These are phyloP conservation scores for Lepas anatifera DNA, from an alignment of 2,888 invertebrate species.

Conservation along the genomic window DNA sequence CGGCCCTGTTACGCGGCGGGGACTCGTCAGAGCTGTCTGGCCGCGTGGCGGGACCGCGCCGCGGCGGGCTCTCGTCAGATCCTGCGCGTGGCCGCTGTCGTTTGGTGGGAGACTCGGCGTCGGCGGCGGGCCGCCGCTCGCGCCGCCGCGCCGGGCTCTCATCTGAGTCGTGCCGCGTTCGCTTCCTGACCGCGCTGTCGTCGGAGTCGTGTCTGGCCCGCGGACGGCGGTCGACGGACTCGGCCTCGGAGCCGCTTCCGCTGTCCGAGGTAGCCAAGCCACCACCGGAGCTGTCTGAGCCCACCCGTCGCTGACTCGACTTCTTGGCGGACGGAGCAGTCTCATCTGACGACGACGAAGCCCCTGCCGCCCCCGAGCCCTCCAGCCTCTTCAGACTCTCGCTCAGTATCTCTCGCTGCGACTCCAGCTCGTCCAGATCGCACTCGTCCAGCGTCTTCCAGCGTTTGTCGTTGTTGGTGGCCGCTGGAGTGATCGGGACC, in stretches of 20 bases:
- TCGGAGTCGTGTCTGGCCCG: background rate
- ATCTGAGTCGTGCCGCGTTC: too few species aligned
- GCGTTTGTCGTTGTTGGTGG: background rate
- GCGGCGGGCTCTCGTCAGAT: constrained; percentile 20
- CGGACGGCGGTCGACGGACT: background rate
- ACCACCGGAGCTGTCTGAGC: background rate
- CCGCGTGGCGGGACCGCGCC: constrained; percentile 20
- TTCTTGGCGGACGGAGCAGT: background rate
- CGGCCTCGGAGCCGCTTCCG: background rate
- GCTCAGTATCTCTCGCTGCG: constrained; percentile 10
- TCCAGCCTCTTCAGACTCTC: background rate
- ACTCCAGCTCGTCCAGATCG: constrained; percentile 12
- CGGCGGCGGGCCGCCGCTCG: constrained; percentile 1
- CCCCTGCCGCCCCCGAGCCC: background rate
- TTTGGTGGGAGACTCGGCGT: background rate
- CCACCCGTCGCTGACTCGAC: background rate
- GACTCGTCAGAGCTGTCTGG: constrained; percentile 33
- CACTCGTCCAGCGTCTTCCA: constrained; percentile 13
- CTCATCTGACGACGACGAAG: background rate
- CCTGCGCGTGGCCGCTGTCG: constrained; percentile 17
- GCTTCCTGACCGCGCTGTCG: background rate
- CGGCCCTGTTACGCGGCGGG: constrained; percentile 33
- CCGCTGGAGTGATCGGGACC: background rate
- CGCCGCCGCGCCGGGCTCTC: background rate
- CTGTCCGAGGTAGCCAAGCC: background rate